Conservation (phyloP, 1,140 invertebrate genomes). For the Cherax quadricarinatus region DNA sequence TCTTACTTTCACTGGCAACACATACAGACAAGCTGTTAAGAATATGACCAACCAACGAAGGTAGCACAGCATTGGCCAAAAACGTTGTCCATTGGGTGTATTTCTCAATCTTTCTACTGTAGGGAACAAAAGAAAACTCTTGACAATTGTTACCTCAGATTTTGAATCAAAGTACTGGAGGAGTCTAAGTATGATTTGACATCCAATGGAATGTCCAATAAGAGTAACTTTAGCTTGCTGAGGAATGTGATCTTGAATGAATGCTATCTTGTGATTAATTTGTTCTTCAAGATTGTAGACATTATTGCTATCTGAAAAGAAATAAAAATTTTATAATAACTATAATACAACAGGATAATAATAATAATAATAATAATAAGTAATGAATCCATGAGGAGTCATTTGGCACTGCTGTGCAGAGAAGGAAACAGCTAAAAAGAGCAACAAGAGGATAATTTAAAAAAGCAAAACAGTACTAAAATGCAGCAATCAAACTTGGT, state of each 20-base stretch:
- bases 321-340: background rate
- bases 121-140: constrained; percentile 45
- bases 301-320: constrained; percentile 25
- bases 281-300: constrained; percentile 46
- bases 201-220: constrained; percentile 57
- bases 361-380: too few relatives aligned
- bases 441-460: background rate
- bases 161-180: constrained; percentile 37
- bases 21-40: background rate
- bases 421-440: background rate
- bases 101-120: constrained; percentile 50
- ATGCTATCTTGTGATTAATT: constrained; percentile 41
- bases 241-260: constrained; percentile 35
- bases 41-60: constrained; percentile 43
- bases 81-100: constrained; percentile 23
- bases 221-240: constrained; percentile 27
- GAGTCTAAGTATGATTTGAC: constrained; percentile 40
- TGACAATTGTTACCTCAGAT: background rate
- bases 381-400: too few relatives aligned
- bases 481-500: too few relatives aligned
- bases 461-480: too few relatives aligned
- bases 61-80: constrained; percentile 43
- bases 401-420: too few relatives aligned
- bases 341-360: too few relatives aligned
- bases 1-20: constrained; percentile 21